Base-by-base conservation (phyloP, 2,797 vertebrate species). In the Danio albolineatus region DNA sequence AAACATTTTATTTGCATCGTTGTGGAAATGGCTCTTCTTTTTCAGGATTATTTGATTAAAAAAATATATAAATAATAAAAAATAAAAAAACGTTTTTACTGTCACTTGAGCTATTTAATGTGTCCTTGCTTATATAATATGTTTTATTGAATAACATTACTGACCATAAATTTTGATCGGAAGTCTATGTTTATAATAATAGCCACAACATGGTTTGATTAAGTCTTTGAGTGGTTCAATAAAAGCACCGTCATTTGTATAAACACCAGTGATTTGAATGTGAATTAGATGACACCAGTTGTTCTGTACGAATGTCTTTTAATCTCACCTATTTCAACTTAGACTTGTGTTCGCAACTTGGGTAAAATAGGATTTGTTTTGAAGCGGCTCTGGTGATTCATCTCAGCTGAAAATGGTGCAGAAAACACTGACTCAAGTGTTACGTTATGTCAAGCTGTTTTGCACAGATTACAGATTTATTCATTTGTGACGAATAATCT, bases 351-450 rank as follows among this genome's bases (percentile, higher is more conserved):
- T 71, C 13, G 28, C 39, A 59, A 28, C 39, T 73, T 9, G 6
- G 5, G 19, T 59, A 46, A 73, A 57, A 19, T 57, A 10, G 17
- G 8, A 62, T 39, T 39, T 16, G 12, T n/a, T 62, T 41, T 17
- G 38, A 41, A 14, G 16, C 38, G 60, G 14, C 69, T 54, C n/a
- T 56, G 10, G 5, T 43, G 69, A 72, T 56, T 72, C 39, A 57
- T 38, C 38, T 21, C 12, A 54, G 69, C 38, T 43, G 17, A 43
- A 72, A 38, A 7, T 17, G 36, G 10, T 36, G 65, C 8, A 6
- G 8, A 8, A 65, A 65, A 53, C 28, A 39, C 10, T 21, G 69
- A 71, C 69, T 71, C 17, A 56, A 21, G 7, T 17, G 66, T 70
- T 70, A 53, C 1, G 6, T 51, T 53, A 54, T 13, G 10, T 54